A percentile compares a stretch with the other conserved stretches of the same genome.
These are phyloP conservation scores for Archips crataeganus DNA, from an alignment of 2,888 invertebrate species.

Conservation along the genomic window DNA sequence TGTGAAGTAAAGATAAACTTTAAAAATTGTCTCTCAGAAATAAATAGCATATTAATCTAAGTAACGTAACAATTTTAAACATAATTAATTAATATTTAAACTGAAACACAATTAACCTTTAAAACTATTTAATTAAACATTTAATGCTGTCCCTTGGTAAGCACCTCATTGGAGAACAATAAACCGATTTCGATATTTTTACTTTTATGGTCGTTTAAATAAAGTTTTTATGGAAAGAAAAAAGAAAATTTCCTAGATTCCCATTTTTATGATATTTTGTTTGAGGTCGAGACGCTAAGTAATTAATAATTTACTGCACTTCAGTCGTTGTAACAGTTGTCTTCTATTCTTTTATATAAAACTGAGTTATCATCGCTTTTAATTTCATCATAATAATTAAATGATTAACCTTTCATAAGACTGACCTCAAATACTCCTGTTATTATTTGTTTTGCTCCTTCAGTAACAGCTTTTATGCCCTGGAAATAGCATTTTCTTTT, in stretches of 20 bases:
- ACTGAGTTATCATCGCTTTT: not conserved
- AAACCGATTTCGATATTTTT: no score
- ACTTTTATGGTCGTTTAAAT: no score
- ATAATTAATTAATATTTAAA: no score
- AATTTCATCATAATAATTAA: not conserved
- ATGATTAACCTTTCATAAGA: not conserved
- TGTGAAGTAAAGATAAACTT: constrained; percentile 1
- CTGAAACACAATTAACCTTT: no score
- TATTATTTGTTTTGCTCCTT: constrained; percentile 32
- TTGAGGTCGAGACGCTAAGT: no score
- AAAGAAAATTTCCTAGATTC: no score
- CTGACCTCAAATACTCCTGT: constrained; percentile 31
- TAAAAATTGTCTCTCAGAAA: not conserved
- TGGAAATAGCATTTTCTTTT: not conserved
- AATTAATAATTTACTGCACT: not conserved
- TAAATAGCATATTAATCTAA: not conserved
- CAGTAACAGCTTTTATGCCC: constrained; percentile 27
- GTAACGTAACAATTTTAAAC: no score
- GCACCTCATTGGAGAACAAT: no score
- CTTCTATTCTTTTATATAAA: not conserved
- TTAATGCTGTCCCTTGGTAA: no score
- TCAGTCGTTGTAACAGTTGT: not conserved
- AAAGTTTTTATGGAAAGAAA: no score
- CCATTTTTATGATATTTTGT: not conserved
- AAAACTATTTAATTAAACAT: no score